Conservation (phyloP, 2,113 vertebrate species). For the Conger conger region DNA sequence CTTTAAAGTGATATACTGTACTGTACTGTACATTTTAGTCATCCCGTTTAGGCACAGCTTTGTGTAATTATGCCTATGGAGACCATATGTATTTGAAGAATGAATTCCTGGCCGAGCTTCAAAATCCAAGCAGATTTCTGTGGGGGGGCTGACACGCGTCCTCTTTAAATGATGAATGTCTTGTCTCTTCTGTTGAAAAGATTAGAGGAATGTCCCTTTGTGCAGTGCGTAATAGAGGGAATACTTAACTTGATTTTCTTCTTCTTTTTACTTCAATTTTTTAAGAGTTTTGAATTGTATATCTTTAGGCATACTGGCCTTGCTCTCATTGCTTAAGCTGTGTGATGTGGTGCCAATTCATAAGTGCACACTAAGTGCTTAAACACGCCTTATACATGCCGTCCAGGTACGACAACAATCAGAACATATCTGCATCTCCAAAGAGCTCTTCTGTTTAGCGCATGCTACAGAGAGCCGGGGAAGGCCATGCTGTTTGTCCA, state of each 20-base stretch:
- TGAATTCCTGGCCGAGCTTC: neutral
- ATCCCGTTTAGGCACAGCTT: conserved; percentile 30
- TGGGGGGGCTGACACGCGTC: neutral
- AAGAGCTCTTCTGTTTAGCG: neutral
- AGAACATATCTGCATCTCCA: neutral
- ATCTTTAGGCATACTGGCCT: neutral
- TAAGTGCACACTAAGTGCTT: neutral
- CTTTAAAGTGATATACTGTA: conserved; percentile 24
- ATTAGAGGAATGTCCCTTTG: conserved; percentile 16
- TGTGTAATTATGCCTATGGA: conserved; percentile 14
- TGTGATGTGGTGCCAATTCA: neutral
- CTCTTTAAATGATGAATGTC: conserved; percentile 18
- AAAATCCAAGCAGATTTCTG: neutral
- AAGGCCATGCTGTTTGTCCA: too few relatives aligned
- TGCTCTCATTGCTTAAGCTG: neutral
- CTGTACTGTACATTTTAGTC: conserved; percentile 13
- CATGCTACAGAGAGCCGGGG: neutral
- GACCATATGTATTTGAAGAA: neutral
- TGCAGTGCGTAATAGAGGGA: neutral
- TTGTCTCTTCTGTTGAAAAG: conserved; percentile 5
- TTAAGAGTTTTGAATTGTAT: neutral
- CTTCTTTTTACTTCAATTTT: neutral
- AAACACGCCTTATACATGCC: neutral
- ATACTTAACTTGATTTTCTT: neutral
- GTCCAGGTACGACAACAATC: too few relatives aligned